Evolutionary conservation across 92 coral and sea anemone genomes (phyloP).

Genomic region (Zoanthus sansibaricus): DNA sequence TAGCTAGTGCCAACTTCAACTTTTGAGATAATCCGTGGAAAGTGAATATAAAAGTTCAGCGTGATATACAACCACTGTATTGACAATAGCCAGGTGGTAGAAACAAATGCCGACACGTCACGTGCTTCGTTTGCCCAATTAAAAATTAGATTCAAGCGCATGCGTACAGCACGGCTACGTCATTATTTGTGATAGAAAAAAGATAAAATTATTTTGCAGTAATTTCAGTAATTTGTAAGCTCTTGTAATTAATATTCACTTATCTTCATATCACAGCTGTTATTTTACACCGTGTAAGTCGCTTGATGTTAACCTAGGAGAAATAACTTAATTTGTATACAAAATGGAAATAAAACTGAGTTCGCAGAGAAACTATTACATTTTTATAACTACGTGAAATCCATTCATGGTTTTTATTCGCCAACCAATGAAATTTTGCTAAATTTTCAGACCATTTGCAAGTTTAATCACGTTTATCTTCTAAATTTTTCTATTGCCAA

Average conservation of each 20-base stretch:
- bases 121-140: constrained; percentile 85
- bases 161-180: constrained; percentile 63
- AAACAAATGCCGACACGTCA: constrained; percentile 86
- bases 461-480: no score
- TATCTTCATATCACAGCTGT: not conserved
- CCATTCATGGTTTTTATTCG: no score
- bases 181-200: constrained; percentile 37
- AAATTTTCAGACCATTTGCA: no score
- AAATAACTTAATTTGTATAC: no score
- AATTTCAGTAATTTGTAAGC: not conserved
- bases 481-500: no score
- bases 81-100: constrained; percentile 98
- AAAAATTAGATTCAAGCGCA: constrained; percentile 59
- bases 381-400: no score
- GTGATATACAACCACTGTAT: constrained; percentile 76
- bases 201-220: not conserved
- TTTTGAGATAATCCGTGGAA: constrained; percentile 95
- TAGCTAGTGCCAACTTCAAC: constrained; percentile 83
- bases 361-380: no score
- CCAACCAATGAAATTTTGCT: no score
- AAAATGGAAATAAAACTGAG: no score
- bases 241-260: not conserved
- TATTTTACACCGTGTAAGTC: not conserved
- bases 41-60: constrained; percentile 85
- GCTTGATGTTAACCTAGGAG: not conserved